Evolutionary conservation across 1,140 invertebrate species (phyloP), one percentile per base, ranked within the genome.

Genomic region (Zelostemma sp.): DNA sequence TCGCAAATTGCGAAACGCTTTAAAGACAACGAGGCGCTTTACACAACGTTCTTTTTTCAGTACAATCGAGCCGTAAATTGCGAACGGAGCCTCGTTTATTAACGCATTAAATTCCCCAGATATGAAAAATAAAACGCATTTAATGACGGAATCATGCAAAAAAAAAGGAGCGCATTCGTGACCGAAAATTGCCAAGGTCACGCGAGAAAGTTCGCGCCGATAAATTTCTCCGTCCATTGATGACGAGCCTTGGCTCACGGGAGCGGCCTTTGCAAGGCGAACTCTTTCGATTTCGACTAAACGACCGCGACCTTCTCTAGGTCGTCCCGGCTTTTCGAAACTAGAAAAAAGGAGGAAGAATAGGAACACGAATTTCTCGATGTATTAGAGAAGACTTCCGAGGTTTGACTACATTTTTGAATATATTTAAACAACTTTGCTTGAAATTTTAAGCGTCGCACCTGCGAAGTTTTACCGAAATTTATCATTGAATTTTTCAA

Each of bases 131-230:
- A 35, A 35, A 35, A 9, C 33, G 33, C 33, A 9, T n/a, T 35
- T n/a, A 35, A 35, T n/a, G 33, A 35, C 33, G 33, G 33, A 35
- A 35, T 35, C 33, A n/a, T 35, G 33, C 33, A 45, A 45, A 17
- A 45, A 17, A 45, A 16, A 17, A 16, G 53, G 28, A 60, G n/a
- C n/a, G 33, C 33, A n/a, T 35, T 35, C 33, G 33, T 35, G 11
- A n/a, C 33, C 33, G 50, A 72, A 72, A 72, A 68, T 72, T 46
- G 67, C 60, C 69, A 72, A 72, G 69, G 69, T 72, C 69, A 57
- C 35, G 64, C 56, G 69, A 68, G 64, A 72, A 72, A 72, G 69
- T 72, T 62, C 65, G 63, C 19, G 67, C 63, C 68, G 64, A 72
- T 67, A 67, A 72, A 72, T 72, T 72, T 68, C 69, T 72, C 69